These are phyloP conservation scores for Bombus terrestris DNA, from an alignment of 1,140 invertebrate species.

Conservation along the genomic window DNA sequence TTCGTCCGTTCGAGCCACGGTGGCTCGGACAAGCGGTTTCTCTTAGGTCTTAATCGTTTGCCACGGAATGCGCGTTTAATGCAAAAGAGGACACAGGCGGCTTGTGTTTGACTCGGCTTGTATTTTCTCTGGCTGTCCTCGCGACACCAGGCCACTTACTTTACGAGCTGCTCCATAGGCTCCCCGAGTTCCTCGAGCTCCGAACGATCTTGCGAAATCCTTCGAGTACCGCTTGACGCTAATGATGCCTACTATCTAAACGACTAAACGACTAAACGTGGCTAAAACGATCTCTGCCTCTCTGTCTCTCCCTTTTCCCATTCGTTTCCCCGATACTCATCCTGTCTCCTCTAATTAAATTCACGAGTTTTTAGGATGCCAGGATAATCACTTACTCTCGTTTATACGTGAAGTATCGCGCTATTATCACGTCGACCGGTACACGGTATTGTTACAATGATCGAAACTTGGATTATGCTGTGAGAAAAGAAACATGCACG, in stretches of 20 bases:
- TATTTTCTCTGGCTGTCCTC: slow-evolving; percentile 54
- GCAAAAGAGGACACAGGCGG: slow-evolving; percentile 68
- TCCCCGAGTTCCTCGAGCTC: slow-evolving; percentile 35
- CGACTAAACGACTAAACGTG: not conserved
- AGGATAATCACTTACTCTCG: not conserved
- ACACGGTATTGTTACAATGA: too few species aligned
- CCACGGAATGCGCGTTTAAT: slow-evolving; percentile 73
- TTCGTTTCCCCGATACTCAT: too few species aligned
- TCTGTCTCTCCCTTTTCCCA: too few species aligned
- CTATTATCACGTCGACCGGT: not conserved
- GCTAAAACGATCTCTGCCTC: not conserved
- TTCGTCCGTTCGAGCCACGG: slow-evolving; percentile 58
- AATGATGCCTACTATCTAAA: slow-evolving; percentile 43
- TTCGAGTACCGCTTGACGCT: slow-evolving; percentile 42
- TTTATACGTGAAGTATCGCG: too few species aligned
- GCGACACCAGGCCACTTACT: slow-evolving; percentile 33
- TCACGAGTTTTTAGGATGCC: not conserved
- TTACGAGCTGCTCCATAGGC: slow-evolving; percentile 52
- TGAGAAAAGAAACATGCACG: too few species aligned
- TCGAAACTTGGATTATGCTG: too few species aligned
- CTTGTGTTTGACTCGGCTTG: slow-evolving; percentile 56
- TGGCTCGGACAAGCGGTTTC: slow-evolving; percentile 59
- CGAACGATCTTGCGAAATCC: slow-evolving; percentile 29
- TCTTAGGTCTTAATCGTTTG: slow-evolving; percentile 76
- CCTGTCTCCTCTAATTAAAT: slow-evolving; percentile 6